Base-by-base conservation (phyloP, 2,888 invertebrate genomes). In the Griposia aprilina region DNA sequence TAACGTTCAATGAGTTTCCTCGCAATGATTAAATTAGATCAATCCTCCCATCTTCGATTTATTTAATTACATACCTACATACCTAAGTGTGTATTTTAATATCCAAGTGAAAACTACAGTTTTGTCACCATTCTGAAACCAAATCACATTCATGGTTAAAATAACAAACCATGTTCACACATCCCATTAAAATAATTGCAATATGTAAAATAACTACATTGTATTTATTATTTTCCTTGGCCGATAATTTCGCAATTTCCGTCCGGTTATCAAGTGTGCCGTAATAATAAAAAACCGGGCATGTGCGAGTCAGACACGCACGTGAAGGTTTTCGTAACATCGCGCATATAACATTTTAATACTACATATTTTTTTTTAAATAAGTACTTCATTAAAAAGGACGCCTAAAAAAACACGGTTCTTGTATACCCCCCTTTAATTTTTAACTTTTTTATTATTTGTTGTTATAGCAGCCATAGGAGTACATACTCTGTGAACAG, bases 271-370 rank as follows among this genome's bases (percentile, higher is more conserved):
- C 76, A 74, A 75, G 52, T 75, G 20, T 78, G 60, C 36, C 26
- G 68, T 63, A 78, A 85, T 86, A 83, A 88, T 85, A 76, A 74
- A 73, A 45, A 45, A 10, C 10, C 10, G 45, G 10, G 45, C 10
- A 45, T 10, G 45, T 45, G 45, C 45, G 45, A 45, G 45, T 45
- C 10, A 45, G 45, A 45, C 45, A 10, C 45, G 10, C 10, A 45
- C 45, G 6, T 10, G 8, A 10, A 45, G 45, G 45, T 10, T 45
- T 45, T 5, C 41, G 41, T 41, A 41, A 2, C 6, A 36, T 3
- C 41, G 7, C 2, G 36, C 36, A 5, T 41, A 41, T 5, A 41
- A 41, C 5, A 41, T 41, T 41, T 36, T 41, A 41, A 41, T 5
- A 41, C 41, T 41, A 41, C 4, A 41, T 41, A 41, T 41, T 2